Base-by-base conservation (phyloP, 2,113 vertebrate species). In the Nycticryphes semicollaris region DNA sequence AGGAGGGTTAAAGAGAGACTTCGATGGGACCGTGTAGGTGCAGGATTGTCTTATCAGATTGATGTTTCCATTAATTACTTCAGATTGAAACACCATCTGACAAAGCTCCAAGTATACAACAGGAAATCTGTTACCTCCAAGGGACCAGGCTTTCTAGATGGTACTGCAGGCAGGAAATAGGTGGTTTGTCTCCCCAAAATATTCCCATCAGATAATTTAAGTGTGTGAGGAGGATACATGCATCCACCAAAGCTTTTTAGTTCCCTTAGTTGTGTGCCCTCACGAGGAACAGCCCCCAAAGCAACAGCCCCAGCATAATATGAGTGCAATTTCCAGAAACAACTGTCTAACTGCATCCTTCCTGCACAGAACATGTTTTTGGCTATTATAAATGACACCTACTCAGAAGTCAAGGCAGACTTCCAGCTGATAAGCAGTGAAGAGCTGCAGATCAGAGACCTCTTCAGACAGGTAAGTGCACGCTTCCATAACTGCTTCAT, bases 321-420 rank as follows among this genome's bases (percentile, higher is more conserved):
- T 37, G 59, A 69, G n/a, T 14, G 45, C 25, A 30, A 1, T 48
- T 76, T 89, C 53, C 70, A 37, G 67, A 82, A 91, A 69, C 60
- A 84, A 63, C 37, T 86, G 24, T 47, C 76, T 93, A 45, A 79
- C 37, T 93, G 84, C 66, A 72, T 68, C 66, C 24, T 57, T 96
- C 95, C 84, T 91, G 43, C 79, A 33, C 92, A 98, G 98, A 98
- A 98, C 80, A 96, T 98, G 97, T 97, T 98, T 83, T 91, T 98
- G 98, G 98, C 98, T 45, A 98, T 98, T 85, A 98, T 98, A 95
- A 98, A 97, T 20, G 92, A 98, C 59, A 97, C 98, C 64, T 98
- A 98, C 72, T 96, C 97, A 35, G 97, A 98, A 97, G 97, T 98
- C 81, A 98, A 97, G 96, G 96, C 97, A 77, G 97, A 98, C 59